Evolutionary conservation across 2,888 invertebrate genomes (phyloP), one percentile per base, ranked within the genome.

Genomic region (Schizotus pectinicornis): DNA sequence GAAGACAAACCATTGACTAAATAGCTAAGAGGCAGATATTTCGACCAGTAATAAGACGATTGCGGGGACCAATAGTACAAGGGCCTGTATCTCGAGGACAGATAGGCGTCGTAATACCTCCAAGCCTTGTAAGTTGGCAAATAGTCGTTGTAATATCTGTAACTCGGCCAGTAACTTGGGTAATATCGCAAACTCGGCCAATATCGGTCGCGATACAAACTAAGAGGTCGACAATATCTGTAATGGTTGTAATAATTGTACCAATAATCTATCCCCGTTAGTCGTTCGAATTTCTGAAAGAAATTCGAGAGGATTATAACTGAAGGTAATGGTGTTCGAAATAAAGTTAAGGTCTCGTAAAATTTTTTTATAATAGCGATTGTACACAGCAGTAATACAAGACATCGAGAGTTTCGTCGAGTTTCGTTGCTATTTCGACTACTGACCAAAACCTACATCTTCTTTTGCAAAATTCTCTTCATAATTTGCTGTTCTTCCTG

Each of bases 161-260:
- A 59, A 37, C 32, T 47, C 33, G 62, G 58, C 60, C 52, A 62
- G 51, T 54, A 60, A 32, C 14, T 47, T n/a, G 56, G 43, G 7
- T 51, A 35, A 22, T 38, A 39, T 34, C 43, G 48, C 9, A 47
- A 37, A 41, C 45, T 66, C 48, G 74, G 70, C 45, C 72, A 69
- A 46, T 73, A 72, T 64, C 71, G 69, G 57, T 73, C 68, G 59
- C 67, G 64, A 63, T 74, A 72, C 39, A 69, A 62, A 62, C 68
- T 66, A 12, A 71, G 56, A 34, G 73, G 73, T 52, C 67, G 64
- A 53, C 68, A 72, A 38, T 64, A 61, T 64, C 65, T 69, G 54
- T 59, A 50, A 59, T 54, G 54, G 51, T 48, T 45, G 51, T 57
- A 57, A 46, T 51, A 42, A 35, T 57, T 36, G 39, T 49, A 54